These are phyloP conservation scores for Coenonympha arcania DNA, from an alignment of 2,888 invertebrate species.

Conservation along the genomic window DNA sequence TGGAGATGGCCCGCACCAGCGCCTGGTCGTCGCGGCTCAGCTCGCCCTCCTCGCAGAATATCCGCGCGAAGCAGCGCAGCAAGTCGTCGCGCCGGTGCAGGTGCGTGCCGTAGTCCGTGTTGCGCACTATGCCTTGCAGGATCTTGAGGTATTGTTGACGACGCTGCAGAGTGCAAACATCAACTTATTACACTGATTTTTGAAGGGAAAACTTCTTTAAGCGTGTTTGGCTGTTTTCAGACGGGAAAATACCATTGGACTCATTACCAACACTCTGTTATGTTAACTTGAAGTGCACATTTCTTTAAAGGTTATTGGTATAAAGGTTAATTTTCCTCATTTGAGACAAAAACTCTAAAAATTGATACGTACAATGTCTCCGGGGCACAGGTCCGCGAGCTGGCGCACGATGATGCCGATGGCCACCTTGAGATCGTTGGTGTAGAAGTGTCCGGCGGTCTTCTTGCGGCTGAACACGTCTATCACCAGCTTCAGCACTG, in stretches of 20 bases:
- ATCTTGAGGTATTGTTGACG: constrained; percentile 85
- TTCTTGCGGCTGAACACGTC: constrained; percentile 86
- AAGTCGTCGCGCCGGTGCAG: constrained; percentile 86
- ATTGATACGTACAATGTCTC: constrained; percentile 82
- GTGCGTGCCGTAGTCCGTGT: constrained; percentile 86
- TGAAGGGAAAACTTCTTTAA: too few species aligned
- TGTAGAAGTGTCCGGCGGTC: constrained; percentile 92
- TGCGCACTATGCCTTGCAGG: constrained; percentile 85
- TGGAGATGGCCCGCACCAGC: constrained; percentile 84
- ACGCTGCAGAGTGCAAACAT: constrained; percentile 64
- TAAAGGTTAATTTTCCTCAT: too few species aligned
- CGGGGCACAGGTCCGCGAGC: constrained; percentile 90
- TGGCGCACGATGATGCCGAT: constrained; percentile 94
- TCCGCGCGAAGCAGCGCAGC: constrained; percentile 87
- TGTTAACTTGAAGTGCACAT: not conserved
- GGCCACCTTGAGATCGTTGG: constrained; percentile 94
- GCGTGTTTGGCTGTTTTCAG: too few species aligned
- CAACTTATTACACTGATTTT: not conserved
- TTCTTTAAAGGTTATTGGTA: too few species aligned
- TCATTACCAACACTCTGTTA: too few species aligned
- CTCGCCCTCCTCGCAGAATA: constrained; percentile 87
- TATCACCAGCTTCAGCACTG: constrained; percentile 89
- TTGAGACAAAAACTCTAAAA: too few species aligned
- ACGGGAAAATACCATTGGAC: too few species aligned
- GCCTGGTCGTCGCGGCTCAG: constrained; percentile 83